Evolutionary conservation across 2,888 invertebrate genomes (phyloP).

Genomic region (Odontocerum albicorne): DNA sequence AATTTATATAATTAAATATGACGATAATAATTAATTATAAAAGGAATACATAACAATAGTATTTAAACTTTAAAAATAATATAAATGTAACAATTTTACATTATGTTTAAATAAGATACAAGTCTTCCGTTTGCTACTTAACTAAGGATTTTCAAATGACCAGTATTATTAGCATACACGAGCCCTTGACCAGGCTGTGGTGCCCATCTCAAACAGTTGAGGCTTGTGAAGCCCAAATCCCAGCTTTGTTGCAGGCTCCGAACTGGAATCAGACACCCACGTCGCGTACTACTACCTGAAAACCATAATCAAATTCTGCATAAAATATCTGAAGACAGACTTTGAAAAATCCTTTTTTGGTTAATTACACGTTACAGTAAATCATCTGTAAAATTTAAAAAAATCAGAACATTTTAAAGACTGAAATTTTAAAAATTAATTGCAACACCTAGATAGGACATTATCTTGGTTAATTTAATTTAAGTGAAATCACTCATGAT

Average conservation of each 20-base stretch:
- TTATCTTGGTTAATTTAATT: too few relatives aligned
- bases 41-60: slow-evolving; percentile 9
- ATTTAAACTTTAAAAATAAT: slow-evolving; percentile 14
- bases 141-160: slow-evolving; percentile 73
- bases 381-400: too few relatives aligned
- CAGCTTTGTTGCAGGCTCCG: slow-evolving; percentile 68
- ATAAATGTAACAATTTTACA: slow-evolving; percentile 11
- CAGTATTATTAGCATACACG: slow-evolving; percentile 84
- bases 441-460: too few relatives aligned
- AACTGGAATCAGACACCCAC: slow-evolving; percentile 52
- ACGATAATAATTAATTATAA: too few relatives aligned
- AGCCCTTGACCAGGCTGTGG: slow-evolving; percentile 82
- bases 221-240: slow-evolving; percentile 68
- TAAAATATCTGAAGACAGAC: too few relatives aligned
- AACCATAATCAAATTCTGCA: neutral
- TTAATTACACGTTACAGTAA: too few relatives aligned
- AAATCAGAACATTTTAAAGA: too few relatives aligned
- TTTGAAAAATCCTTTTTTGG: too few relatives aligned
- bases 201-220: slow-evolving; percentile 85
- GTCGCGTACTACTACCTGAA: slow-evolving; percentile 14
- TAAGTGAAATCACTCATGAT: too few relatives aligned
- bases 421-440: too few relatives aligned
- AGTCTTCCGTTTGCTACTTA: slow-evolving; percentile 42
- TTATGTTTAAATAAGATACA: neutral
- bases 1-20: too few relatives aligned